Evolutionary conservation across 1,140 invertebrate genomes (phyloP), one percentile per base, ranked within the genome.

Genomic region (Hylaeus anthracinus): DNA sequence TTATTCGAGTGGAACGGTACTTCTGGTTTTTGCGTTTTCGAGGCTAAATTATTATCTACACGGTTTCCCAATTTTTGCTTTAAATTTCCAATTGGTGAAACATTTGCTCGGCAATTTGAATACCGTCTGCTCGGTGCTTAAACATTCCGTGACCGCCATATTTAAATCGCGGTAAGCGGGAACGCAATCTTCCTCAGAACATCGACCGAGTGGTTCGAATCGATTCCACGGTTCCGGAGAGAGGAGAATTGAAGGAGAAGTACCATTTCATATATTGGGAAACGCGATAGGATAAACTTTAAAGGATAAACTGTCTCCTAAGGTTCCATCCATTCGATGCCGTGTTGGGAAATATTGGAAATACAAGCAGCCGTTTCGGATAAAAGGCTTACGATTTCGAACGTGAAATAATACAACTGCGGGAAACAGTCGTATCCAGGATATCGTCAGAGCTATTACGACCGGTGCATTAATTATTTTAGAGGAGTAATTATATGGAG

Each of bases 241-340:
- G n/a, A 53, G 77, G 48, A 56, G 43, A 56, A 72, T 64, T 12
- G 41, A 56, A 26, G 26, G n/a, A 56, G 60, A 14, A 15, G 39
- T 61, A 48, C 37, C 61, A 43, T 56, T 65, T 39, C 43, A 15
- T 39, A 15, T 39, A n/a, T 43, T 10, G 8, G 43, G 26, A 61
- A 56, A 51, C 74, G 53, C 45, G 9, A 41, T 12, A 26, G 37
- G 60, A 79, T 73, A 79, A 56, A 79, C n/a, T 79, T 79, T 79
- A 56, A 65, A 73, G 26, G 51, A 79, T 79, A 65, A 79, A 79
- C 76, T 72, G 76, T 65, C 77, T 73, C 43, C 26, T 1, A 55
- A 9, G 70, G 70, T 56, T 51, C 55, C 56, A 45, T 64, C 58
- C 58, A 55, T 51, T 15, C 60, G 67, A 78, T 43, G 26, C 45